Base-by-base conservation (phyloP, 35 echinoderm and acorn worm species). In the Eucidaris tribuloides region DNA sequence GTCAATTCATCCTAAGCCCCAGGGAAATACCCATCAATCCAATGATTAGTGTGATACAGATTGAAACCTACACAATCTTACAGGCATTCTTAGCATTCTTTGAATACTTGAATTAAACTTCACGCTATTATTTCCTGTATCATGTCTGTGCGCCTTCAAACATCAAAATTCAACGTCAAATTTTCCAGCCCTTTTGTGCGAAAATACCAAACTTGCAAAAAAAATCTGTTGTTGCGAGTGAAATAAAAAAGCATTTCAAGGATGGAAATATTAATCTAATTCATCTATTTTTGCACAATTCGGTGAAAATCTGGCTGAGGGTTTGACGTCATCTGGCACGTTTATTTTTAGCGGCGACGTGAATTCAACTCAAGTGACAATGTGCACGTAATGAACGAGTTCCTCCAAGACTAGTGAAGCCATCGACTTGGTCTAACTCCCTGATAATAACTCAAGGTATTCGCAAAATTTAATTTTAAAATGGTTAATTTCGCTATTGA, bases 301-400 rank as follows among this genome's bases (percentile, higher is more conserved):
- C 61, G 37, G 37, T 64, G 61, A 27, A 64, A 64, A 64, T 64
- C 61, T 19, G 37, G 61, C 61, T 34, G 28, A 34, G 17, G 11
- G 28, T 64, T 64, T 64, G 61, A 64, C 61, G 61, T 64, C 61
- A 64, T 32, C 30, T 64, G 9, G 24, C 30, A 34, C 37, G 61
- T 64, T 64, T 64, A 64, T 64, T 64, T 64, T 64, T 27, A 34
- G 61, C 61, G 37, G 37, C 28, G 37, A 64, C 61, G 30, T 64
- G 61, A 64, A 64, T 64, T 64, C 61, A 15, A 64, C 13, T 64
- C 28, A 27, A n/a, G 61, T 64, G 61, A 34, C 61, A 64, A 32
- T 64, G 61, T 64, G 61, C 61, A 34, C 30, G 28, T 64, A 64
- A 64, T 64, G 37, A 64, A 64, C 61, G 37, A 64, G 61, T 64